These are phyloP conservation scores for Augiades crinisus DNA, from an alignment of 2,888 invertebrate species.

Conservation along the genomic window DNA sequence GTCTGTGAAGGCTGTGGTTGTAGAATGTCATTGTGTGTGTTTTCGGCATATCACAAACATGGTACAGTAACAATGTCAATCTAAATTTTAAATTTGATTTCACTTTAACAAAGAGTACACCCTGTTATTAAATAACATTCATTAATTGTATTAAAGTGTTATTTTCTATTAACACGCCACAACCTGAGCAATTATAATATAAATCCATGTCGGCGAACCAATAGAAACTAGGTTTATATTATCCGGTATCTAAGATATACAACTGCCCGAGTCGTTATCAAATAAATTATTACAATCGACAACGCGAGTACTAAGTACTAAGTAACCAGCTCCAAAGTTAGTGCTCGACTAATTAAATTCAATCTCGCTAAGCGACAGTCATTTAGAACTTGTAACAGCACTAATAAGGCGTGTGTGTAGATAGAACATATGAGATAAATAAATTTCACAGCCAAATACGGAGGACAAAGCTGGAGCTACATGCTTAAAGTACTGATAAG, in stretches of 20 bases:
- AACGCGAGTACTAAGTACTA: neutral
- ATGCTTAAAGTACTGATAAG: neutral
- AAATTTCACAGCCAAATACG: conserved; percentile 16
- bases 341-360: conserved; percentile 16
- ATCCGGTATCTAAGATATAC: neutral
- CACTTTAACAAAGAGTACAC: too few relatives aligned
- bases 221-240: neutral
- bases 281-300: conserved; percentile 8
- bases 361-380: conserved; percentile 12
- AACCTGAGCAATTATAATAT: too few relatives aligned
- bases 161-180: too few relatives aligned
- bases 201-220: too few relatives aligned
- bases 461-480: conserved; percentile 7
- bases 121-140: too few relatives aligned
- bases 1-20: too few relatives aligned
- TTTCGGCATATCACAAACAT: too few relatives aligned
- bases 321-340: neutral
- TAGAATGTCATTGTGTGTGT: too few relatives aligned
- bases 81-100: too few relatives aligned
- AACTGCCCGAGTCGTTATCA: neutral
- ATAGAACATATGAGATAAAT: conserved; percentile 17
- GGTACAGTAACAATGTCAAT: too few relatives aligned
- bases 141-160: too few relatives aligned
- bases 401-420: conserved; percentile 17
- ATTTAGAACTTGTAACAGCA: conserved; percentile 21